Base-by-base conservation (phyloP, 2,797 vertebrate genomes). In the Vireo griseus region DNA sequence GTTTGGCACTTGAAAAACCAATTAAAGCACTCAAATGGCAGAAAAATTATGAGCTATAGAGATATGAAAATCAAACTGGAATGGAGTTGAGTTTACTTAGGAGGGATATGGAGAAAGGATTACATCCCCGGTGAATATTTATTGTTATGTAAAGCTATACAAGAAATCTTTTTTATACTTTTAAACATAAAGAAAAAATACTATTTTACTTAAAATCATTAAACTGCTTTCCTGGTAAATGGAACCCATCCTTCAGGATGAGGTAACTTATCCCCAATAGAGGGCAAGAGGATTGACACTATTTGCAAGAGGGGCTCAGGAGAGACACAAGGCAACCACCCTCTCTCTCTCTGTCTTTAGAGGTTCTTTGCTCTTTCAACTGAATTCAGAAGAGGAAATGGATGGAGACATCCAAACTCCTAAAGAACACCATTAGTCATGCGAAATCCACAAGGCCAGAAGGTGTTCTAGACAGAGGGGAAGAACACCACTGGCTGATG, bases 1-100 rank as follows among this genome's bases (percentile, higher is more conserved):
- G 55, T 55, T n/a, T 76, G 35, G 24, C 59, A 82, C 47, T 72
- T 42, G 9, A 90, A 54, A 94, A 88, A 78, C 37, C 66, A 76
- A 63, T 63, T 59, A 52, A 74, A 90, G 29, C 13, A 52, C 24
- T 45, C 37, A 13, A 73, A 58, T 57, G 11, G n/a, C 50, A 90
- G 47, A 54, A 66, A 83, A 86, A 40, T 33, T 20, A 61, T 12
- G 7, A 91, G 25, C 5, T 6, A 59, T 1, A 78, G 17, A 90
- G 25, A 92, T 10, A 55, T 0, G 5, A 75, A 90, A 88, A 86
- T 58, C 73, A 78, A 72, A 39, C 33, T n/a, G 22, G 22, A 67
- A 5, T 24, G 63, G 44, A 62, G 13, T 9, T 77, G 7, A 11
- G 16, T 33, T 88, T 65, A 28, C 35, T 66, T 24, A 24, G 19